Evolutionary conservation across 2,888 invertebrate species (phyloP), one percentile per base, ranked within the genome.

Genomic region (Cremastinae sp.): DNA sequence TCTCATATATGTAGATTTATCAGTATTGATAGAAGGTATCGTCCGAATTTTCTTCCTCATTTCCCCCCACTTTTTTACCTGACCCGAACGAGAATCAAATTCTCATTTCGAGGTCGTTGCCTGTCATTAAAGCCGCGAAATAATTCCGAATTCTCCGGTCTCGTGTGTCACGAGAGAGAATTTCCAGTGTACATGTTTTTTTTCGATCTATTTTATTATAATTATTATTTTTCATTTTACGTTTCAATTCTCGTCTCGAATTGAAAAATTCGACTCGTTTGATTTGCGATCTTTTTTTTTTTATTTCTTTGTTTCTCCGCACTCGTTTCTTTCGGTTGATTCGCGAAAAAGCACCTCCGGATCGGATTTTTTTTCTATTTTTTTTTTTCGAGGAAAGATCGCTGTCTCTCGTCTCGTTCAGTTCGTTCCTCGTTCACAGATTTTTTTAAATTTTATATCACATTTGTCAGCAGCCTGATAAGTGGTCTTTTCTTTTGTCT

Each of bases 81-180:
- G 41, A 56, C 61, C 51, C 71, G 66, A 43, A 12, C 71, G 75
- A 75, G 75, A 75, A 75, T 75, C 66, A 37, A 1, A 75, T 75
- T 71, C 71, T 59, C 66, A 14, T 22, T n/a, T 4, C 37, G 22
- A 49, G 35, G 39, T 12, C 12, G 45, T 45, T 20, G 5, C 35
- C 45, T 51, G 22, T 10, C 22, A 37, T 58, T 58, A 28, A 14
- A 45, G 20, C n/a, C 56, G 37, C 55, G 43, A 61, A 16, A 55
- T 14, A 41, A 14, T 8, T 43, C 20, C 16, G 39, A 20, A 9
- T 39, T 41, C 20, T 22, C 20, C 41, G 20, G 18, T 39, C 12
- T 14, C 62, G 45, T 64, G 20, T 47, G n/a, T 16, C 69, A 20
- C 49, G 51, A 59, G 18, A 18, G 8, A 20, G 4, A 37, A 14